Conservation (phyloP, 2,113 vertebrate species). For the Ciconia boyciana region DNA sequence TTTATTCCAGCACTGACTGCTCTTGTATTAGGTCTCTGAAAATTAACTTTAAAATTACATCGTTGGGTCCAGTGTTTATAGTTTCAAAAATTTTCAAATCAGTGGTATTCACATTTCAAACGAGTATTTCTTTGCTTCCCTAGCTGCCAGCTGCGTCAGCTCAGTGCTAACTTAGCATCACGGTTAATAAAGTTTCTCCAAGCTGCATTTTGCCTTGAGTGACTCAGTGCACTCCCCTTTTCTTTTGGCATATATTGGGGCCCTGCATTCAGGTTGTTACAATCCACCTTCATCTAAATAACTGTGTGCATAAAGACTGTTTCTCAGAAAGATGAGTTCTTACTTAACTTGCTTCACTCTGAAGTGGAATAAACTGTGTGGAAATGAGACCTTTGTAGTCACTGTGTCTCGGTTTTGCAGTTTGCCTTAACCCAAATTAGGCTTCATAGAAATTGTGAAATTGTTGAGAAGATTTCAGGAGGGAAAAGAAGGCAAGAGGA, state of each 20-base stretch:
- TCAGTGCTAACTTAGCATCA: neutral
- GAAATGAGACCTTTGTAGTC: neutral
- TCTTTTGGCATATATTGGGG: neutral
- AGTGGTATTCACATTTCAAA: neutral
- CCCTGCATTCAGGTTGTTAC: neutral
- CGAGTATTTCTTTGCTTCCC: neutral
- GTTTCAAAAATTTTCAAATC: neutral
- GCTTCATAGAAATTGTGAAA: neutral
- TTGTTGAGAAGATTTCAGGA: neutral
- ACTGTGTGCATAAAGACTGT: neutral
- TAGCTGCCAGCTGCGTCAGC: neutral
- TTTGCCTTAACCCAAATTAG: neutral
- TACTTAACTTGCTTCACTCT: neutral
- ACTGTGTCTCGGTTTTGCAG: neutral
- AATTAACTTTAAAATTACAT: neutral
- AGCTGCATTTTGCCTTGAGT: neutral
- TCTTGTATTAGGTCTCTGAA: neutral
- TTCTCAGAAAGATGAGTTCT: neutral
- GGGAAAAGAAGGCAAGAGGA: neutral
- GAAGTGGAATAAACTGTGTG: neutral
- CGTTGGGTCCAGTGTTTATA: neutral
- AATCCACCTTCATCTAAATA: neutral
- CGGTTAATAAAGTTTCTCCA: neutral
- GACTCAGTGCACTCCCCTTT: neutral
- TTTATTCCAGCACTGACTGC: neutral